Percentiles rank a stretch among this genome's conserved stretches.
Evolutionary conservation across 1,140 invertebrate species (phyloP).

Genomic region (Procambarus clarkii): DNA sequence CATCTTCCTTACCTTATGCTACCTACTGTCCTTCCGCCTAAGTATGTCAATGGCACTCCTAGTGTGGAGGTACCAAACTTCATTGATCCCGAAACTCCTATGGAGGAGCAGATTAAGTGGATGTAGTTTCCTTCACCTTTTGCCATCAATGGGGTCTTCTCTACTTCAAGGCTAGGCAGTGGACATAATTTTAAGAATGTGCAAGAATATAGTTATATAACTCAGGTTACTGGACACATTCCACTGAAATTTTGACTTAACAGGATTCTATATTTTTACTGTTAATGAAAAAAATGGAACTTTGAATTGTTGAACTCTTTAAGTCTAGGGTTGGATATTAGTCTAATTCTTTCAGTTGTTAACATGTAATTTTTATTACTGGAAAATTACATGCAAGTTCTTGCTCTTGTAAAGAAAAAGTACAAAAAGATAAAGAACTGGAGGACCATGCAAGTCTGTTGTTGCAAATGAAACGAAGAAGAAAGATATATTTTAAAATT

Average conservation of each 20-base stretch:
- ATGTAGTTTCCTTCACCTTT: constrained; percentile 72
- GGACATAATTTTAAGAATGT: background rate
- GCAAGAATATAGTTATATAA: background rate
- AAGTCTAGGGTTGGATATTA: too few species aligned
- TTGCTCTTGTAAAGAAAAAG: background rate
- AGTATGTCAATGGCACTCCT: constrained; percentile 42
- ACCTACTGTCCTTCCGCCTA: constrained; percentile 73
- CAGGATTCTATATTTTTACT: background rate
- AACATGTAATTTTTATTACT: too few species aligned
- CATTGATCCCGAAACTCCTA: constrained; percentile 67
- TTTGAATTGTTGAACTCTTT: too few species aligned
- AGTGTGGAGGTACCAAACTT: constrained; percentile 1
- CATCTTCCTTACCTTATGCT: constrained; percentile 76
- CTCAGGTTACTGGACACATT: background rate
- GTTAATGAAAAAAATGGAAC: background rate
- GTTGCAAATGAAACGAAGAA: background rate
- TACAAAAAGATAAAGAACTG: background rate
- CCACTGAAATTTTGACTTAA: background rate
- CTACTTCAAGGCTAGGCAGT: too few species aligned
- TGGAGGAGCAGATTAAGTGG: constrained; percentile 76
- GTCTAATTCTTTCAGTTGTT: too few species aligned
- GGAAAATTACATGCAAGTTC: too few species aligned
- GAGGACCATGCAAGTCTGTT: background rate
- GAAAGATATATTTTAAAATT: background rate
- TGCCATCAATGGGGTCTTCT: too few species aligned